Conservation (phyloP, 2,888 invertebrate genomes). For the Tinea trinotella region DNA sequence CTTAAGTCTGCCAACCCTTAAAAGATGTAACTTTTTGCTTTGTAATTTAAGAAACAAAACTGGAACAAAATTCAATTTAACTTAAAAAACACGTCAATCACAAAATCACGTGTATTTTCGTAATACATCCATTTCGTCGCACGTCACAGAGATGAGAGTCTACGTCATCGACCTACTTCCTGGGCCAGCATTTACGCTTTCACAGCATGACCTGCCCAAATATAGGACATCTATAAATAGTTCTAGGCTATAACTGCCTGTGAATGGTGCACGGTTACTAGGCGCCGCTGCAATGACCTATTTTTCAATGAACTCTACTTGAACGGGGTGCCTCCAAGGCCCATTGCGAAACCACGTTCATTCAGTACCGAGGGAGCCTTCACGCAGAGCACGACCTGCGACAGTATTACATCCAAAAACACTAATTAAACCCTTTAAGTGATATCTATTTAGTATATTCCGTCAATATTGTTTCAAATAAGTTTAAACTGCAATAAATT, state of each 20-base stretch:
- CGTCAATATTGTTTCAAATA: background rate
- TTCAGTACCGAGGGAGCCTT: slow-evolving; percentile 53
- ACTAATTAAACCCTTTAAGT: no score
- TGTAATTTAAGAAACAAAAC: no score
- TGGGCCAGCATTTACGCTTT: slow-evolving; percentile 57
- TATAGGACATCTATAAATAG: slow-evolving; percentile 62
- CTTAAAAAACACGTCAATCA: no score
- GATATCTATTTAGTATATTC: no score
- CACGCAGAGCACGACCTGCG: no score
- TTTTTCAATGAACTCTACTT: slow-evolving; percentile 66
- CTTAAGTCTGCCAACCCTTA: no score
- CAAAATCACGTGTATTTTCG: no score
- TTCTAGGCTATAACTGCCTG: slow-evolving; percentile 43
- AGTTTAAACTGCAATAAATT: background rate
- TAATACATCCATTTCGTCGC: slow-evolving; percentile 25
- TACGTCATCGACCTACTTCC: slow-evolving; percentile 58
- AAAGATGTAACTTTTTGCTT: no score
- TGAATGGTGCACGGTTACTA: slow-evolving; percentile 50
- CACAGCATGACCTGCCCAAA: slow-evolving; percentile 66
- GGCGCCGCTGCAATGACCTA: slow-evolving; percentile 45
- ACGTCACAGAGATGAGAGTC: slow-evolving; percentile 46
- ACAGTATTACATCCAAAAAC: no score
- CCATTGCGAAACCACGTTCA: slow-evolving; percentile 55
- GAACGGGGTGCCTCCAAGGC: slow-evolving; percentile 54
- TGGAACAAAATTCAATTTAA: no score